These are phyloP conservation scores for Lasiurus cinereus DNA, from an alignment of 2,113 vertebrate genomes.

Conservation along the genomic window DNA sequence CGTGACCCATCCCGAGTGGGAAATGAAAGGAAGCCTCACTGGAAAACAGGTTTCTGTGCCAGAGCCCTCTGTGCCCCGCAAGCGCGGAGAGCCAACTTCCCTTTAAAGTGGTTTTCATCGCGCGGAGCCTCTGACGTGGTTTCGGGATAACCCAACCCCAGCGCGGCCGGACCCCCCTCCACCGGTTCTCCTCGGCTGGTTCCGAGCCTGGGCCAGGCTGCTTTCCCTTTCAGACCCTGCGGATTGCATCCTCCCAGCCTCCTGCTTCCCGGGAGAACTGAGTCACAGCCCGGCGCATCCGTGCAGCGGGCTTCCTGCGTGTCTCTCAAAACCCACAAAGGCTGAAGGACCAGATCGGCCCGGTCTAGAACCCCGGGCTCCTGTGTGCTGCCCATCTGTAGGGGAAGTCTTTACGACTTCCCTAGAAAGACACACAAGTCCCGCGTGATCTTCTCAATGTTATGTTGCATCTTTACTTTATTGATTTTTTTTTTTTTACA, in stretches of 20 bases:
- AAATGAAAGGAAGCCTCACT: conserved; percentile 68
- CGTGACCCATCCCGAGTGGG: conserved; percentile 68
- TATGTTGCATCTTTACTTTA: no score
- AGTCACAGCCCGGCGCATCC: background rate
- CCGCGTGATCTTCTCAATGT: background rate
- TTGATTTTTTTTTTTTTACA: no score
- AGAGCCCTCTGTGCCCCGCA: conserved; percentile 23
- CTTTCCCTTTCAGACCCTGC: no score
- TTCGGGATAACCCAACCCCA: conserved; percentile 61
- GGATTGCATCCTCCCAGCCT: background rate
- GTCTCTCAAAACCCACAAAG: background rate
- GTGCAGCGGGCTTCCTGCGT: background rate
- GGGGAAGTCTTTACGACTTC: background rate
- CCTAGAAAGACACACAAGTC: background rate
- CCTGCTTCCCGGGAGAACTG: background rate
- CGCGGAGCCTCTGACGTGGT: conserved; percentile 73
- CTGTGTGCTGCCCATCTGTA: background rate
- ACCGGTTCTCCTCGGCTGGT: no score
- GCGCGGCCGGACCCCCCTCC: no score
- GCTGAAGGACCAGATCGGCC: background rate
- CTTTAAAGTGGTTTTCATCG: conserved; percentile 78
- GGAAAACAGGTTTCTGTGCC: conserved; percentile 64
- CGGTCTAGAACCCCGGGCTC: background rate
- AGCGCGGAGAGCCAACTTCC: conserved; percentile 75
- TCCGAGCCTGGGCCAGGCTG: no score